Evolutionary conservation across 2,113 vertebrate species (phyloP).

Genomic region (Geococcyx californianus): DNA sequence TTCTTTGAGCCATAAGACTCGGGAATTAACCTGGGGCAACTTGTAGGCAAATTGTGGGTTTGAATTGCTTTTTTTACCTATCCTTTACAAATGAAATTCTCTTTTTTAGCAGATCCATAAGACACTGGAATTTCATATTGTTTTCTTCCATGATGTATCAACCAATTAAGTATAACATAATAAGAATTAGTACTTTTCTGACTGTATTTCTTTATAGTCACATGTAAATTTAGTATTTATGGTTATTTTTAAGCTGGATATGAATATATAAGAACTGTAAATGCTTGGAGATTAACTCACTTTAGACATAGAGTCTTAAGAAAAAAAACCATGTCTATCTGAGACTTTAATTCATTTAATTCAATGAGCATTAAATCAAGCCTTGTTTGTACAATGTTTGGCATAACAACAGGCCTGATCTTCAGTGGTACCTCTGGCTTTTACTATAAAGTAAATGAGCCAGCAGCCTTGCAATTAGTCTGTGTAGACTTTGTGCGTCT

Average conservation of each 20-base stretch:
- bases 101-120: not conserved
- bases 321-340: not conserved
- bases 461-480: not conserved
- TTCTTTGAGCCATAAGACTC: not conserved
- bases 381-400: slow-evolving; percentile 18
- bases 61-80: not conserved
- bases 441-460: not conserved
- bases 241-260: not conserved
- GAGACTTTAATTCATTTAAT: not conserved
- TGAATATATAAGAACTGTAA: not conserved
- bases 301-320: not conserved
- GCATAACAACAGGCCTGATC: not conserved
- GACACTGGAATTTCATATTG: not conserved
- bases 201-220: not conserved
- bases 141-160: not conserved
- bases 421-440: not conserved
- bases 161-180: not conserved
- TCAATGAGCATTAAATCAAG: not conserved
- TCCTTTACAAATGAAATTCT: not conserved
- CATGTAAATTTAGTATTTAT: not conserved
- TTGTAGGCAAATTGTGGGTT: not conserved
- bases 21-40: not conserved
- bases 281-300: not conserved
- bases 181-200: not conserved
- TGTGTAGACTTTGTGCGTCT: not conserved